phyloP scores from a whole-genome alignment of 2,888 invertebrate genomes.

The Tetragonula carbonaria region DNA sequence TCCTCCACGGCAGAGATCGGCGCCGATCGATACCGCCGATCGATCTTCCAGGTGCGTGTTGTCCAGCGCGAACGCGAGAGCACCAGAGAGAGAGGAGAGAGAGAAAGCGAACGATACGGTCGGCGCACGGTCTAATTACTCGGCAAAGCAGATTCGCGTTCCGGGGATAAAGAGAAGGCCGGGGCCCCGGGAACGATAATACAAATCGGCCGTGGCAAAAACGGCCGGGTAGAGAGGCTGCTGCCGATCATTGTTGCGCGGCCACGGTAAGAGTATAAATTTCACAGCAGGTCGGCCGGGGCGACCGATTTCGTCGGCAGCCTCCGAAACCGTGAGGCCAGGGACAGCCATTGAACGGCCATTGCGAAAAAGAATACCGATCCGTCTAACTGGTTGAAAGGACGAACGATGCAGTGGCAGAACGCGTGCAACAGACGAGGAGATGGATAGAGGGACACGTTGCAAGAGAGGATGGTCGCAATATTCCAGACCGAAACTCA shows the following conservation, averaged over 20 bases:
- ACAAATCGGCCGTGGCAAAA: constrained; percentile 71
- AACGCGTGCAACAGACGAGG: background rate
- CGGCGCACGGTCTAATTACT: constrained; percentile 67
- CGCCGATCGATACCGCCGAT: constrained; percentile 17
- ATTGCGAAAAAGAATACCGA: constrained; percentile 17
- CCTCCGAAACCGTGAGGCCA: constrained; percentile 4
- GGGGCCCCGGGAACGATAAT: constrained; percentile 39
- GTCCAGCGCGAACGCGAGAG: background rate
- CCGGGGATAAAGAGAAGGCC: constrained; percentile 43
- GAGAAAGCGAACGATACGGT: background rate
- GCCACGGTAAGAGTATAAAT: constrained; percentile 70
- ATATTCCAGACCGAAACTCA: constrained; percentile 59
- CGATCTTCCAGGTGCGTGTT: constrained; percentile 45
- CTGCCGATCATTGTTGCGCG: constrained; percentile 69
- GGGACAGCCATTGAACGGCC: background rate
- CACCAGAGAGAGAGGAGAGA: background rate
- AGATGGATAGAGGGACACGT: constrained; percentile 39
- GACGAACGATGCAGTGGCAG: background rate
- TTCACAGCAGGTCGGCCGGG: constrained; percentile 72
- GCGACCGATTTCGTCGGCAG: constrained; percentile 53
- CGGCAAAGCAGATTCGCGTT: constrained; percentile 61
- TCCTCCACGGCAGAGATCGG: background rate
- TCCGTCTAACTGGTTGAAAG: background rate
- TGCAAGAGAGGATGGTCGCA: constrained; percentile 59
- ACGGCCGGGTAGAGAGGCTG: constrained; percentile 45